Conservation (phyloP, 2,113 vertebrate species). For the Actinemys pallida region DNA sequence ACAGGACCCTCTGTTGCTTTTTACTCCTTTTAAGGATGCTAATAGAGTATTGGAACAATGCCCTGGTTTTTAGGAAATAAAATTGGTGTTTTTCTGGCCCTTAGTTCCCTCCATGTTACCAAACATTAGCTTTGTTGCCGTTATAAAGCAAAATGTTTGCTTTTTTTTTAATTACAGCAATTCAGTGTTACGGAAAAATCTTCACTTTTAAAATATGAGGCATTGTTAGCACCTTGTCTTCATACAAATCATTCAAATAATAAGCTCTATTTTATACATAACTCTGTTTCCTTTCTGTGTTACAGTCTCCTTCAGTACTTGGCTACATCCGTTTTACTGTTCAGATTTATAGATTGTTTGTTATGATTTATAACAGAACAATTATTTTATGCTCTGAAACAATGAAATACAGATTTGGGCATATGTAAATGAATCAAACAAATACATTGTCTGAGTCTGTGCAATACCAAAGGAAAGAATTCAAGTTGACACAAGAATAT, state of each 20-base stretch:
- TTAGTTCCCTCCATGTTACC: not conserved
- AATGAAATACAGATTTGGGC: conserved; percentile 24
- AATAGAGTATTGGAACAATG: conserved; percentile 38
- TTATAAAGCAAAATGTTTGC: not conserved
- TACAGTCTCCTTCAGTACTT: not conserved
- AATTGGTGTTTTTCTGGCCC: not conserved
- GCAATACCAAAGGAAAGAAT: conserved; percentile 33
- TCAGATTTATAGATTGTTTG: conserved; percentile 37
- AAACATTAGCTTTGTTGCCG: not conserved
- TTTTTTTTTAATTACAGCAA: conserved; percentile 21
- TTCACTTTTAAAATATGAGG: not conserved
- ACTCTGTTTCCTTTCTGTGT: conserved; percentile 31
- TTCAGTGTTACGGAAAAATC: not conserved
- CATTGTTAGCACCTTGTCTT: conserved; percentile 14
- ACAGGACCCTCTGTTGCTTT: too few species aligned
- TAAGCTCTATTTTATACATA: not conserved
- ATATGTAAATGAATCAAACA: conserved; percentile 56
- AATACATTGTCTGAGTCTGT: conserved; percentile 31
- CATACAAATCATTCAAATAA: conserved; percentile 38
- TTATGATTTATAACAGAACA: conserved; percentile 55
- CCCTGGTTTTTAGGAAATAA: conserved; percentile 24
- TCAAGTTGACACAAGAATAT: conserved; percentile 51
- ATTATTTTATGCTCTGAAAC: conserved; percentile 63
- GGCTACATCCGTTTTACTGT: conserved; percentile 40
- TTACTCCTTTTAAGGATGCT: conserved; percentile 24